Evolutionary conservation across 2,888 invertebrate genomes (phyloP), one percentile per base, ranked within the genome.

Genomic region (Alentia gelatinosa): DNA sequence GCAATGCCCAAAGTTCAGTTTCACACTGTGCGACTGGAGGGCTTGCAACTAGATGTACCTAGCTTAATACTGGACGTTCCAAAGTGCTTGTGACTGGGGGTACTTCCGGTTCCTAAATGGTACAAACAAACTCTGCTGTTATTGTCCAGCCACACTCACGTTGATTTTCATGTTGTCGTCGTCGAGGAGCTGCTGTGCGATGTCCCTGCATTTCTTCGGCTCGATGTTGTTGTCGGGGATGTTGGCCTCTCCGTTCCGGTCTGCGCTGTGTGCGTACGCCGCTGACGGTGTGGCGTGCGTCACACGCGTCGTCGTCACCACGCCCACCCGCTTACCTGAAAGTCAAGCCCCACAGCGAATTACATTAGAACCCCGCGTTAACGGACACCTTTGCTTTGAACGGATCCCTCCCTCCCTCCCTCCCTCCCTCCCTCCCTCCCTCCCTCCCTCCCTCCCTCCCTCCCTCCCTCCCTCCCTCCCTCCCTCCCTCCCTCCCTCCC

Each of bases 231-330:
- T 50, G 47, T 50, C 79, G 0, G 84, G 84, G 9, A 83, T 83
- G 79, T 42, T 33, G 33, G 79, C 79, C 68, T 90, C 90, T 39
- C 90, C 79, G 26, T 93, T 91, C 37, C 96, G 89, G 63, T 94
- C 93, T 0, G 95, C 93, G 0, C 93, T 91, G 90, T 95, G 94
- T 0, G 96, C 95, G 93, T 96, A 96, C 19, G 94, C 91, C 0
- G 95, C 95, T 0, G 95, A 94, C 0, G 96, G 96, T 0, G 96
- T 95, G 39, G 96, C 96, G 92, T 96, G 96, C 0, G 96, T 96
- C 35, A 96, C 91, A n/a, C 96, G 94, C 0, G 96, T 94, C 7
- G 94, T 95, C 1, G 96, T 95, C 1, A 96, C 95, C 26, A 96
- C 86, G 0, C 96, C 96, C 0, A 94, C 94, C 33, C 94, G 94